Percentiles rank a stretch among this genome's conserved stretches.
Conservation (phyloP, 2,888 invertebrate genomes). For the Platycnemis pennipes region DNA sequence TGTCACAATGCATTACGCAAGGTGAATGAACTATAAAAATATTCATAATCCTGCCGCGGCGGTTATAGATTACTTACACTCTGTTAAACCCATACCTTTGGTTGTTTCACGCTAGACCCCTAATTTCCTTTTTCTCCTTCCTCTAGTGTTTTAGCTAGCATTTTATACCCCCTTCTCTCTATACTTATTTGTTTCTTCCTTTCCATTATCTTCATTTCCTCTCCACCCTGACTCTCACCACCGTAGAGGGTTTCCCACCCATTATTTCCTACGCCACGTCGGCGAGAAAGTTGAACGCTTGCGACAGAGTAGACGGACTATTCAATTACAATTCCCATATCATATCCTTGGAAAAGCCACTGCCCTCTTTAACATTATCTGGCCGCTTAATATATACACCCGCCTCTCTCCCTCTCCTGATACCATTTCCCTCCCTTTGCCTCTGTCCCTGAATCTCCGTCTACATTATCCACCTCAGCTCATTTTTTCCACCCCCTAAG, state of each 20-base stretch:
- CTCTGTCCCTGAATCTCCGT: neutral
- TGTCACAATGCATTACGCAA: neutral
- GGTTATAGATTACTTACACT: neutral
- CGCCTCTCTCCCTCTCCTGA: neutral
- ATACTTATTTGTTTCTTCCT: neutral
- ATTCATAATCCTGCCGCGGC: neutral
- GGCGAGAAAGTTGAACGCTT: constrained; percentile 49
- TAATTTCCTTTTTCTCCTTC: neutral
- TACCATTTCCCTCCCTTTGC: neutral
- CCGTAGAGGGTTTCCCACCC: constrained; percentile 34
- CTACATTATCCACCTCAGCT: neutral
- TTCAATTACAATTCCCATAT: constrained; percentile 59
- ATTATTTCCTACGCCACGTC: constrained; percentile 35
- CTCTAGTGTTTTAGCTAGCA: neutral
- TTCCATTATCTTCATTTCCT: neutral
- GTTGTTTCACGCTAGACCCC: neutral
- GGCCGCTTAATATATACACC: neutral
- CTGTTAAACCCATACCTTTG: neutral
- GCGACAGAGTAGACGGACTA: constrained; percentile 37
- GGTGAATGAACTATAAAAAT: neutral
- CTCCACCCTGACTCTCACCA: neutral
- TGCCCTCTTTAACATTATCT: constrained; percentile 44
- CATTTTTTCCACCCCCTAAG: neutral
- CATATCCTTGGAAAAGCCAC: constrained; percentile 57
- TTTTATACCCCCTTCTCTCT: neutral